These are phyloP conservation scores for Marasmarcha lunaedactyla DNA, from an alignment of 2,888 invertebrate genomes.

Conservation along the genomic window DNA sequence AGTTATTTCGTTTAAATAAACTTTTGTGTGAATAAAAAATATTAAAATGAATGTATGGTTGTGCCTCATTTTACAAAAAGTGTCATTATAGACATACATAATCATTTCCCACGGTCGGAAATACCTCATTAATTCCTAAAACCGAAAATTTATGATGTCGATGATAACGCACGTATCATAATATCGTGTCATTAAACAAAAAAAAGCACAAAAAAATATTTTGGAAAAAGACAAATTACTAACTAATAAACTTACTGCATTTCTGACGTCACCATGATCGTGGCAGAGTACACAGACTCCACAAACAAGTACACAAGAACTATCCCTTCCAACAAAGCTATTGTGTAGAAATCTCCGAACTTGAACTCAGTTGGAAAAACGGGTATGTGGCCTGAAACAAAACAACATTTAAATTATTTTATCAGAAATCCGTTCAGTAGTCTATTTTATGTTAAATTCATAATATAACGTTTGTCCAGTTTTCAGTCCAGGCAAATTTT, in stretches of 20 bases:
- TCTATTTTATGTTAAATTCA: neutral
- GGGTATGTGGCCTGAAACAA: slow-evolving; percentile 24
- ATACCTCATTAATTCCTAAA: too few species aligned
- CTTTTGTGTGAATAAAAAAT: too few species aligned
- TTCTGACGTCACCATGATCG: slow-evolving; percentile 47
- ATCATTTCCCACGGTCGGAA: too few species aligned
- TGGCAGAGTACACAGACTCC: slow-evolving; percentile 48
- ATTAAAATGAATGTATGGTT: too few species aligned
- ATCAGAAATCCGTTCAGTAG: neutral
- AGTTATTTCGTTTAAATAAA: too few species aligned
- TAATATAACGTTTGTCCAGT: neutral
- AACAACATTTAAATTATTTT: neutral
- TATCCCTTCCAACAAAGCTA: slow-evolving; percentile 37
- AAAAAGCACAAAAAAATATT: too few species aligned
- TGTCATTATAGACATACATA: too few species aligned
- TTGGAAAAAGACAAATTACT: too few species aligned
- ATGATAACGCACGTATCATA: too few species aligned
- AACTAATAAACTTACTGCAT: slow-evolving; percentile 32
- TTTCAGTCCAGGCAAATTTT: neutral
- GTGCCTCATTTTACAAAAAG: too few species aligned
- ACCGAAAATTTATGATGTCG: too few species aligned
- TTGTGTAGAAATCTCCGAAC: slow-evolving; percentile 20
- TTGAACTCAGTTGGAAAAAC: neutral
- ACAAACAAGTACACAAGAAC: slow-evolving; percentile 41
- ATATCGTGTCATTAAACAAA: too few species aligned